These are phyloP conservation scores for Hypomecis punctinalis DNA, from an alignment of 2,888 invertebrate species.

Conservation along the genomic window DNA sequence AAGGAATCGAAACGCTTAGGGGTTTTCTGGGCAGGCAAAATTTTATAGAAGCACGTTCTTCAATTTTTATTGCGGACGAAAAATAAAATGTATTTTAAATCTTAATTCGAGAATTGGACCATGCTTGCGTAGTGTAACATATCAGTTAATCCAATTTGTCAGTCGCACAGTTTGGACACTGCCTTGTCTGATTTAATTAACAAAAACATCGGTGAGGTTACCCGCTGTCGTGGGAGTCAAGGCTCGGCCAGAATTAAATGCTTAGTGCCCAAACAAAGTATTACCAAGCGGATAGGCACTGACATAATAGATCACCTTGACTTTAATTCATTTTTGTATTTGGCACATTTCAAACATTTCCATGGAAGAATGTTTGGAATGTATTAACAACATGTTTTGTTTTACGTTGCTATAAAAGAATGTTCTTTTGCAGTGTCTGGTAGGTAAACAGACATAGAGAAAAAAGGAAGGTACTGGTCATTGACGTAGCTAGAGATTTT, in stretches of 20 bases:
- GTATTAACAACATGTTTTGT: background rate
- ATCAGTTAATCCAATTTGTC: conserved; percentile 6
- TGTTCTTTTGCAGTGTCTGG: conserved; percentile 1
- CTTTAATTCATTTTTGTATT: conserved; percentile 10
- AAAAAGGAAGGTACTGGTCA: too few species aligned
- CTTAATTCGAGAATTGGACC: background rate
- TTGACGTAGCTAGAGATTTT: too few species aligned
- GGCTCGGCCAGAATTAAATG: conserved; percentile 7
- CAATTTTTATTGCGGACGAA: too few species aligned
- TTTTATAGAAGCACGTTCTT: too few species aligned
- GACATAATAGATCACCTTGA: conserved; percentile 24
- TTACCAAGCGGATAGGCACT: conserved; percentile 20
- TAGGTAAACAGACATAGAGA: background rate
- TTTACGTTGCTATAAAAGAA: background rate
- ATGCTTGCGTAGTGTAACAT: background rate
- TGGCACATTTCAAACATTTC: conserved; percentile 6
- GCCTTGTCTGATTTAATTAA: conserved; percentile 12
- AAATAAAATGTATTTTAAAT: too few species aligned
- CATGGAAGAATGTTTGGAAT: background rate
- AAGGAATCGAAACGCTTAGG: too few species aligned
- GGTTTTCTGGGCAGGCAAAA: too few species aligned
- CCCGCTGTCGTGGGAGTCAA: conserved; percentile 27
- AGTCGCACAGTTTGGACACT: conserved; percentile 1
- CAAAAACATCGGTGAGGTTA: conserved; percentile 17
- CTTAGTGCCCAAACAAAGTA: conserved; percentile 18